Conservation (phyloP, 1,140 invertebrate genomes). For the Schlechtendalia chinensis region DNA sequence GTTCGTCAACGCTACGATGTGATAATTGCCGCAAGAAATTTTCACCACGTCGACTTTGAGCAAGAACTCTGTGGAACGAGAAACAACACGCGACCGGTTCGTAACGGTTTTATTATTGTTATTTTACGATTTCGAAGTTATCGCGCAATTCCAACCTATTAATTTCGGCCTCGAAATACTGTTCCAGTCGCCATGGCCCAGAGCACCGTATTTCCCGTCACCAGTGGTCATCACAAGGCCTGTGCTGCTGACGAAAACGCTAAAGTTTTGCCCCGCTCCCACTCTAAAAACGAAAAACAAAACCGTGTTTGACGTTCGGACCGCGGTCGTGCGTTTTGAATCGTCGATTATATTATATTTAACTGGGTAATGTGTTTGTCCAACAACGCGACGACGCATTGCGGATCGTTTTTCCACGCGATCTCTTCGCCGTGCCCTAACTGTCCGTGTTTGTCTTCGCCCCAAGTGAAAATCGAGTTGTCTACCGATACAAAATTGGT, state of each 20-base stretch:
- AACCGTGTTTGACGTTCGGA: background rate
- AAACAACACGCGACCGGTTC: conserved; percentile 49
- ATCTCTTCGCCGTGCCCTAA: conserved; percentile 65
- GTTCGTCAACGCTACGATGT: conserved; percentile 65
- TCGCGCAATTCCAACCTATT: conserved; percentile 58
- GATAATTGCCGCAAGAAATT: conserved; percentile 66
- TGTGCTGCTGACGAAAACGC: conserved; percentile 68
- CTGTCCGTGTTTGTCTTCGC: conserved; percentile 67
- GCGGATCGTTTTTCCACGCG: conserved; percentile 60
- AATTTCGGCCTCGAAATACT: conserved; percentile 64
- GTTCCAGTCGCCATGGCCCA: conserved; percentile 69
- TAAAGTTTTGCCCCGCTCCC: conserved; percentile 62
- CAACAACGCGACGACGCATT: conserved; percentile 62
- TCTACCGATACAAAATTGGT: conserved; percentile 55
- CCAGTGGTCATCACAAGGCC: conserved; percentile 74
- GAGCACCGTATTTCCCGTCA: conserved; percentile 63
- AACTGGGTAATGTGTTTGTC: conserved; percentile 65
- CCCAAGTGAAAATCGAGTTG: conserved; percentile 70
- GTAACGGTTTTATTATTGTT: conserved; percentile 54
- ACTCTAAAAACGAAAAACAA: conserved; percentile 55
- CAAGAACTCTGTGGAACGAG: conserved; percentile 55
- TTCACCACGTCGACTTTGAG: conserved; percentile 65
- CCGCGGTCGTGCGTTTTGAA: background rate
- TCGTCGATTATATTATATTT: conserved; percentile 31
- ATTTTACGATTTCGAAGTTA: background rate